Evolutionary conservation across 2,888 invertebrate genomes (phyloP), one percentile per base, ranked within the genome.

Genomic region (Hypercompe scribonia): DNA sequence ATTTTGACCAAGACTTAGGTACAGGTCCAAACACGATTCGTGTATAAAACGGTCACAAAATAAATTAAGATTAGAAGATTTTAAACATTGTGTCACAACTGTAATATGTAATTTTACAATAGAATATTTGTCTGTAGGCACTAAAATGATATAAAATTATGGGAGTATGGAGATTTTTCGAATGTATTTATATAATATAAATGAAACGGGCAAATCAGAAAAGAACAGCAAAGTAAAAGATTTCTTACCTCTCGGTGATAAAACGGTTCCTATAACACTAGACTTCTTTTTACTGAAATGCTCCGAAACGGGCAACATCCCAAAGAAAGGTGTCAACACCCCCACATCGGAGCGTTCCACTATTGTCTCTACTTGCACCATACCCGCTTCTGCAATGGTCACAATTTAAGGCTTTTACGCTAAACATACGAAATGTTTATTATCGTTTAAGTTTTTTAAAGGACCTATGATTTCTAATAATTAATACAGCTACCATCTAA

Each of bases 161-260:
- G 18, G 42, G 11, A 42, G 13, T 39, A 39, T 13, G 36, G 36
- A 36, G 13, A 39, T 13, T 39, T 39, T 39, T 11, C 13, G 13
- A 39, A 39, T 13, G 39, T 39, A 13, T n/a, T n/a, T n/a, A n/a
- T n/a, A n/a, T n/a, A n/a, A n/a, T n/a, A 46, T 10, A 8, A 10
- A n/a, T n/a, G 28, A 58, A 58, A 5, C 28, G 10, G 0, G 5
- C 28, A 28, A 24, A 65, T 39, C 2, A 24, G n/a, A 4, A 28
- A 13, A n/a, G 28, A 15, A n/a, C n/a, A n/a, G n/a, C n/a, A 18
- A 18, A n/a, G 50, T 42, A 28, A 18, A 65, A 42, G 2, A 39
- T 1, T 68, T 18, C 46, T 58, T 81, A 89, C 89, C 87, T 84
- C 82, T 86, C 8, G 89, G 87, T 28, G 87, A 78, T 28, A 86